Base-by-base conservation (phyloP, 2,113 vertebrate species). In the Myrmecobius fasciatus region DNA sequence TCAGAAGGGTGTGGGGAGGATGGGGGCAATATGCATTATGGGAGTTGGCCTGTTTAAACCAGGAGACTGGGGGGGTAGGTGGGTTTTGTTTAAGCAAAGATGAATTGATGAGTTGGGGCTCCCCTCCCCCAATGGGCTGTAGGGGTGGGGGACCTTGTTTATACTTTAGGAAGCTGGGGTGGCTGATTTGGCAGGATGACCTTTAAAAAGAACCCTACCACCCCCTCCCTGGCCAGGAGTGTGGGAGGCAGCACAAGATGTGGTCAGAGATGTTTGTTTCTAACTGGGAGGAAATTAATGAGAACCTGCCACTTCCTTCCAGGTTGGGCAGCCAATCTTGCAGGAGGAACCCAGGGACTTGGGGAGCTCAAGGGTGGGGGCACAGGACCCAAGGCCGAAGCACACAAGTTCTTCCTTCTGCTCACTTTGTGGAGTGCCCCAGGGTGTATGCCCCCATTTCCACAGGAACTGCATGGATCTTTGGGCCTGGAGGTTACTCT, bases 251-350 rank as follows among this genome's bases (percentile, higher is more conserved):
- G 52, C 96, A 93, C 8, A 56, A 97, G 95, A 95, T 54, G 96
- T 95, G 89, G 95, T 91, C 94, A 97, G 98, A 98, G 97, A 98
- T 98, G 98, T 97, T 96, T 98, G 98, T 91, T 98, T 98, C 97
- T 98, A 95, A 97, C 98, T 97, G 98, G 97, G 98, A 98, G 98
- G 98, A 98, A 99, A 98, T 98, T 98, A 98, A 98, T 98, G 97
- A 98, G 98, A 98, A 98, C 96, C 96, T 96, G 98, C 98, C 98
- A 98, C 98, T 99, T 99, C 98, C 98, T 99, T 97, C 94, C 95
- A 88, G 25, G 89, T 43, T 43, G 67, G 67, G 67, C n/a, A 43
- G 67, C 67, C 67, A 91, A n/a, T 51, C 89, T 83, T 43, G 6
- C 36, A 24, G 67, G 67, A 83, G 67, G 28, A 56, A 83, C 36